Base-by-base conservation (phyloP, 2,113 vertebrate genomes). In the Heloderma charlesbogerti region DNA sequence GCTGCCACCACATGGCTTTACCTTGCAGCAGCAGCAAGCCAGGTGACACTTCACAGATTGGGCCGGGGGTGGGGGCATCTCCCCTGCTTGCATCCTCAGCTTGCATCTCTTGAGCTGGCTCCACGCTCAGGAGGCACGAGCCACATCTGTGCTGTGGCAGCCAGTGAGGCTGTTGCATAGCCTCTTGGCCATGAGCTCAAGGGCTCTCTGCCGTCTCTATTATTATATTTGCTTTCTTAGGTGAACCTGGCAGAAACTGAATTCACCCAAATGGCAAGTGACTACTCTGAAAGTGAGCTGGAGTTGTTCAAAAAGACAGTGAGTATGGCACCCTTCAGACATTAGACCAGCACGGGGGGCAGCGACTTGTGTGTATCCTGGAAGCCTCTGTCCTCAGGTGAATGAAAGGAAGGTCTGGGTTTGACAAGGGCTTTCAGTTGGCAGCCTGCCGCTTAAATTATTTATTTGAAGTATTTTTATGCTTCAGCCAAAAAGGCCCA, bases 231-330 rank as follows among this genome's bases (percentile, higher is more conserved):
- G 0, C 1, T 40, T 37, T 25, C 90, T 90, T 87, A 99, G 99
- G 98, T 99, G 74, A 99, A 99, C 95, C 97, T 98, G 95, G 97
- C 98, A 0, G 98, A 99, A 91, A 99, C 98, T 0, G 97, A 98
- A 48, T 60, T 99, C 93, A 99, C 99, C 86, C 98, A 98, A 95
- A 98, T 99, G 99, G 98, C 99, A 0, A 98, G 98, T 6, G 98
- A 99, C 97, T 99, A 99, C 91, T 96, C 98, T 1, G 99, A 99
- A 95, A 99, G 96, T n/a, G 99, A 99, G 87, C 94, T 99, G 87
- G 99, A 99, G 94, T 95, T 99, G 81, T 99, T 99, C 94, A 98
- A 97, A 90, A 99, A 99, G 98, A 98, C 97, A 0, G 99, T 99
- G 94, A 98, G 98, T 98, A 86, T 25, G 20, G 22, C 3, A 20